phyloP scores from a whole-genome alignment of 1,140 invertebrate genomes.

The Holotrichia oblita region DNA sequence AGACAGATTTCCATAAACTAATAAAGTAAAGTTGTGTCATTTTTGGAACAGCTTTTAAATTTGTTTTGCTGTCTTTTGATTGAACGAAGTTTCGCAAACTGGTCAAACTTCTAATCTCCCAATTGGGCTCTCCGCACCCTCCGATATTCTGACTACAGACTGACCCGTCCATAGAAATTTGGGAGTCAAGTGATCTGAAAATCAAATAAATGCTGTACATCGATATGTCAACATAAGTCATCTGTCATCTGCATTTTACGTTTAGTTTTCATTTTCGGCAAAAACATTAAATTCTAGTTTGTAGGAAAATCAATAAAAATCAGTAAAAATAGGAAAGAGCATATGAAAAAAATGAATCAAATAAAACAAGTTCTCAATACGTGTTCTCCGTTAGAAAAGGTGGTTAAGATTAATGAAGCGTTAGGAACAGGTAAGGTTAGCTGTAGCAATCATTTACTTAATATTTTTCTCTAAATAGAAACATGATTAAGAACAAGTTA shows the following conservation, averaged over 20 bases:
- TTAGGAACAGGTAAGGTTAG: not conserved
- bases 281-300: not conserved
- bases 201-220: conserved; percentile 42
- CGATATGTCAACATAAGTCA: conserved; percentile 38
- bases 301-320: not conserved
- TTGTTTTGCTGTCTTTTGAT: conserved; percentile 67
- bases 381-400: conserved; percentile 29
- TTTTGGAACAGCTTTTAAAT: conserved; percentile 70
- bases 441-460: not conserved
- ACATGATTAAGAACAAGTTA: not conserved
- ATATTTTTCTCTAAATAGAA: not conserved
- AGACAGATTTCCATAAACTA: conserved; percentile 86
- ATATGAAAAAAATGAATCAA: conserved; percentile 35
- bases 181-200: conserved; percentile 61
- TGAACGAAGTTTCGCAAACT: conserved; percentile 70
- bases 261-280: conserved; percentile 7
- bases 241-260: not conserved
- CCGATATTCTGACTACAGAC: conserved; percentile 51
- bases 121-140: conserved; percentile 57
- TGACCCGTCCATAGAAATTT: conserved; percentile 61
- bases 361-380: conserved; percentile 14
- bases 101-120: conserved; percentile 70
- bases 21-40: conserved; percentile 88
- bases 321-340: not conserved
- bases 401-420: conserved; percentile 21